Percentiles rank a stretch among this genome's conserved stretches.
phyloP scores from a whole-genome alignment of 2,797 vertebrate species.

The Ctenopoma kingsleyae region DNA sequence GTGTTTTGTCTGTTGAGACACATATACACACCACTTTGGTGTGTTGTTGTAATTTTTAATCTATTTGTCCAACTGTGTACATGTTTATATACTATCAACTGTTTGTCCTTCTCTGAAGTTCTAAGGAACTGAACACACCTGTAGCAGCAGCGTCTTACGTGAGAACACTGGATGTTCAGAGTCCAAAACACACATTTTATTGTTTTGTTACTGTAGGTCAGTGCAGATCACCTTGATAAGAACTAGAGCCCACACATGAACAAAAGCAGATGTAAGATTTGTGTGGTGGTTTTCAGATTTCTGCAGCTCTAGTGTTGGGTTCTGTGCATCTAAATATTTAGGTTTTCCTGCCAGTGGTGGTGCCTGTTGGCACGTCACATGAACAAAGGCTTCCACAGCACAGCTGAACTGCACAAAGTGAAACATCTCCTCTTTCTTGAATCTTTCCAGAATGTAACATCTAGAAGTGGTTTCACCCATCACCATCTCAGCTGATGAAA shows the following conservation, averaged over 20 bases:
- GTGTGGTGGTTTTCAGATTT: constrained; percentile 29
- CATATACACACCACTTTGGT: constrained; percentile 6
- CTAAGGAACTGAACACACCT: constrained; percentile 67
- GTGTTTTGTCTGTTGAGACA: constrained; percentile 32
- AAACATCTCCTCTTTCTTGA: constrained; percentile 33
- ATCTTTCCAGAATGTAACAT: constrained; percentile 54
- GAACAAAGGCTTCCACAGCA: constrained; percentile 39
- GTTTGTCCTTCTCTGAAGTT: constrained; percentile 49
- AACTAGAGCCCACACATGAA: not conserved
- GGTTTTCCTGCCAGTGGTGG: constrained; percentile 37
- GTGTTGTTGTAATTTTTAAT: constrained; percentile 9
- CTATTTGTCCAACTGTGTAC: constrained; percentile 12
- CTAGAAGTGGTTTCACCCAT: constrained; percentile 67
- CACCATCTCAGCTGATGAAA: constrained; percentile 57
- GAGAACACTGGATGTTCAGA: constrained; percentile 60
- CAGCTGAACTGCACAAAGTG: constrained; percentile 22
- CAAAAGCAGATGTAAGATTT: constrained; percentile 22
- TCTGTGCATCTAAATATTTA: constrained; percentile 33
- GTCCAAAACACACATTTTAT: constrained; percentile 43
- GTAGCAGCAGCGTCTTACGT: constrained; percentile 65
- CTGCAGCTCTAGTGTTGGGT: not conserved
- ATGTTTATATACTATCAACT: constrained; percentile 24
- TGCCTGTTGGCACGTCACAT: constrained; percentile 27
- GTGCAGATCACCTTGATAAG: constrained; percentile 34
- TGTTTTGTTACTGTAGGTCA: constrained; percentile 40